Base-by-base conservation (phyloP, 2,113 vertebrate genomes). In the Pygoscelis antarcticus region DNA sequence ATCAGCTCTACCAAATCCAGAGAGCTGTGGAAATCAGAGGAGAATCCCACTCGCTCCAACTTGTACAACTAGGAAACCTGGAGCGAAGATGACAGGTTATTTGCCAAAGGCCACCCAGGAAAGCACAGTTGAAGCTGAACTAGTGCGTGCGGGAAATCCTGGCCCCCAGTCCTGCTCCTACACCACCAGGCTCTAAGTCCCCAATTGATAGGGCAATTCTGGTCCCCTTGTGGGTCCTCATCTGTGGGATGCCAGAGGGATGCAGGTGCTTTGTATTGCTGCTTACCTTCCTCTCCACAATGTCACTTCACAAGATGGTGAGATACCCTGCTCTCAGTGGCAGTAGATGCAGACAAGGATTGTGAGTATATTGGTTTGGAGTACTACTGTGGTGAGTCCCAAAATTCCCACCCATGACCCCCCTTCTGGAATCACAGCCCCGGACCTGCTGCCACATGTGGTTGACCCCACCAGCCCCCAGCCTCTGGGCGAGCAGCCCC, bases 51-150 rank as follows among this genome's bases (percentile, higher is more conserved):
- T 87, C 11, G 1, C 30, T 26, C 25, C 54, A 51, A 49, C 22
- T 77, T 72, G 30, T 74, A 52, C 74, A 77, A 85, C 90, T 20
- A 83, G 78, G 38, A 85, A 95, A 77, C 58, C 70, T 83, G 70
- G 51, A 69, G 87, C 27, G 38, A 71, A 68, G 61, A 62, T 1
- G 9, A 25, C 79, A 91, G 55, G 40, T 79, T 79, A 71, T 90
- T 95, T 94, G 89, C 74, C 71, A 91, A 87, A 85, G 62, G 51
- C 87, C 84, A 96, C 89, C 78, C 54, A 84, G 64, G 74, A 95
- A 91, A 66, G 46, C 54, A 89, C 78, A 60, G 7, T 2, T 87
- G 34, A 29, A 87, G 40, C 29, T 1, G 2, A 65, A 55, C 29
- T 57, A 68, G 11, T 27, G 34, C 1, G 1, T 1, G 27, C 3